These are phyloP conservation scores for Aethina tumida DNA, from an alignment of 1,140 invertebrate species.

Conservation along the genomic window DNA sequence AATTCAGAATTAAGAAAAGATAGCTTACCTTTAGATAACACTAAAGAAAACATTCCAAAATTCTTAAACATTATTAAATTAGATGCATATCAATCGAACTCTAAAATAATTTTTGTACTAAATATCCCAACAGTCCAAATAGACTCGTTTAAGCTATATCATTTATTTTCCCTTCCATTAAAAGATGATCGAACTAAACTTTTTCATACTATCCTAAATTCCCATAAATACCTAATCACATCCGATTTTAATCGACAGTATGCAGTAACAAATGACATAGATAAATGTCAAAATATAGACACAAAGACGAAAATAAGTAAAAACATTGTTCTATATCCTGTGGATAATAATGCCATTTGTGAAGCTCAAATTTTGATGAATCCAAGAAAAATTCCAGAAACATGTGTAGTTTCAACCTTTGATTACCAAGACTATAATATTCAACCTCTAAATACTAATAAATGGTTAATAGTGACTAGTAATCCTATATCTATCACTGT, in stretches of 20 bases:
- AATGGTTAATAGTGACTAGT: slow-evolving; percentile 14
- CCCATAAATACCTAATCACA: slow-evolving; percentile 9
- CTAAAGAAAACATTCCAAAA: slow-evolving; percentile 6
- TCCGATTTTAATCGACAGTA: no score
- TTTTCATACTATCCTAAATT: slow-evolving; percentile 5
- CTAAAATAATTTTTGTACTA: slow-evolving; percentile 12
- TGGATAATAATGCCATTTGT: slow-evolving; percentile 8
- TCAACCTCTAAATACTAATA: slow-evolving; percentile 8
- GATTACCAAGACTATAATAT: slow-evolving; percentile 9
- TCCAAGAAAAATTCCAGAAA: not conserved
- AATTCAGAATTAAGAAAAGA: slow-evolving; percentile 10
- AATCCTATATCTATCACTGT: no score
- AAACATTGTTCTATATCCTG: slow-evolving; percentile 11
- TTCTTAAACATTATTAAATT: slow-evolving; percentile 15
- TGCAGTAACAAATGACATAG: slow-evolving; percentile 5
- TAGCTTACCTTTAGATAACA: slow-evolving; percentile 11
- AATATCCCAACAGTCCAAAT: slow-evolving; percentile 9
- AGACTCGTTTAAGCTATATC: slow-evolving; percentile 8
- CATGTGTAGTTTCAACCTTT: slow-evolving; percentile 7
- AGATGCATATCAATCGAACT: slow-evolving; percentile 11
- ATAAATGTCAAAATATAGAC: slow-evolving; percentile 2
- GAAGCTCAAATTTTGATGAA: slow-evolving; percentile 9
- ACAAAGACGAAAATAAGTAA: no score
- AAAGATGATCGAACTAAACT: slow-evolving; percentile 10
- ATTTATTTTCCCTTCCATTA: slow-evolving; percentile 1